Conservation (phyloP, 2,797 vertebrate genomes). For the Gastrophryne carolinensis region DNA sequence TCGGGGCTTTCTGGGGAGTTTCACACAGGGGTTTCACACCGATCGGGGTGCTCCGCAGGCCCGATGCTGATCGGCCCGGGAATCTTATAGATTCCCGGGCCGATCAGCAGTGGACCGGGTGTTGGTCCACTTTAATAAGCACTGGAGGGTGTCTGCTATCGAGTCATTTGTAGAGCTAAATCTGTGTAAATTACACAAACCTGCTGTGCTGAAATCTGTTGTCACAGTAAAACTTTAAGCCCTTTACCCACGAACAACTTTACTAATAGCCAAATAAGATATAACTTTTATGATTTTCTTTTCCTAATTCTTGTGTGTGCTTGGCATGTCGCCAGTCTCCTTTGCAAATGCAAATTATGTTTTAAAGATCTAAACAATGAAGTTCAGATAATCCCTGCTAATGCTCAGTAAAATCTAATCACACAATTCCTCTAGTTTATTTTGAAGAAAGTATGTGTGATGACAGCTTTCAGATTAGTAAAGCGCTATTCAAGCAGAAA, state of each 20-base stretch:
- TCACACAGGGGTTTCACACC: too few species aligned
- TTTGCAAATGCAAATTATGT: conserved; percentile 44
- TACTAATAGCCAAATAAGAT: conserved; percentile 21
- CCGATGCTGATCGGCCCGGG: too few species aligned
- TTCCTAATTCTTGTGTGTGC: conserved; percentile 13
- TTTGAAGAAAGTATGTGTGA: conserved; percentile 33
- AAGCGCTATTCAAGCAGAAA: conserved; percentile 30
- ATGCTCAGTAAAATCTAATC: conserved; percentile 46
- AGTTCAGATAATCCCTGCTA: conserved; percentile 42
- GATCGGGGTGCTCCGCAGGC: too few species aligned
- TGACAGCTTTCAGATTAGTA: conserved; percentile 42
- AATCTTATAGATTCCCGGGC: too few species aligned
- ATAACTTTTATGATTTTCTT: conserved; percentile 9
- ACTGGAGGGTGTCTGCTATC: too few species aligned
- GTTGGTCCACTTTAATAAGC: too few species aligned
- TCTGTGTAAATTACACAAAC: too few species aligned
- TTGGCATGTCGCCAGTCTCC: conserved; percentile 3
- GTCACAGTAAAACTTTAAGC: background rate
- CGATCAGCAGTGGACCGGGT: too few species aligned
- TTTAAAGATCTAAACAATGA: conserved; percentile 46
- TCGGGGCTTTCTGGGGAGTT: too few species aligned
- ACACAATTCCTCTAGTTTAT: conserved; percentile 31
- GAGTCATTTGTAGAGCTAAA: too few species aligned
- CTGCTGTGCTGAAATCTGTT: too few species aligned
- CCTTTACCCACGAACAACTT: conserved; percentile 19